These are phyloP conservation scores for Platyura marginata DNA, from an alignment of 1,140 invertebrate species.

Conservation along the genomic window DNA sequence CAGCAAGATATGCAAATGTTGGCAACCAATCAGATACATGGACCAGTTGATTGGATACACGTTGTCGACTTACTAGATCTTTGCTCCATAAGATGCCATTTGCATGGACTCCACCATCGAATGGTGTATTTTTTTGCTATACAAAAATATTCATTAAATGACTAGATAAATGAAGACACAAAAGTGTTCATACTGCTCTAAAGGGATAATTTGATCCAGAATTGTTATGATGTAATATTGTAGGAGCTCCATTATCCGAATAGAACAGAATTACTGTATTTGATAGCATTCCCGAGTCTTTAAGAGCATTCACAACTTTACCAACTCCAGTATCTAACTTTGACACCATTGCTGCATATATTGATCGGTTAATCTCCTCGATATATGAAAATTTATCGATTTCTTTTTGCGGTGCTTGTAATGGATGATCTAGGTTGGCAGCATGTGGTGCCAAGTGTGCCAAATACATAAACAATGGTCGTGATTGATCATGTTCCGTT, in stretches of 20 bases:
- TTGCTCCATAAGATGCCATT: constrained; percentile 65
- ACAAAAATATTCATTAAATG: too few species aligned
- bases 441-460: constrained; percentile 64
- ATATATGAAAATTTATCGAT: constrained; percentile 58
- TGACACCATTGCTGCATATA: constrained; percentile 80
- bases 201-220: constrained; percentile 75
- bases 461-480: constrained; percentile 59
- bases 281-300: constrained; percentile 41
- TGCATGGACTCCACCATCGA: constrained; percentile 68
- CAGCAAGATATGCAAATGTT: constrained; percentile 47
- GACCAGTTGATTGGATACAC: too few species aligned
- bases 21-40: too few species aligned
- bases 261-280: constrained; percentile 56
- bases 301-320: constrained; percentile 44
- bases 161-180: too few species aligned
- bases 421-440: constrained; percentile 54
- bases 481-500: constrained; percentile 32
- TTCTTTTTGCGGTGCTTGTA: constrained; percentile 41
- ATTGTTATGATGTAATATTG: constrained; percentile 47
- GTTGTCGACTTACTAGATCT: constrained; percentile 27
- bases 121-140: constrained; percentile 54
- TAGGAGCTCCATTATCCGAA: constrained; percentile 60
- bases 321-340: constrained; percentile 77
- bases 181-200: constrained; percentile 43
- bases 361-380: constrained; percentile 44